Evolutionary conservation across 2,797 vertebrate genomes (phyloP), one percentile per base, ranked within the genome.

Genomic region (Enteromius unitaeniatus): DNA sequence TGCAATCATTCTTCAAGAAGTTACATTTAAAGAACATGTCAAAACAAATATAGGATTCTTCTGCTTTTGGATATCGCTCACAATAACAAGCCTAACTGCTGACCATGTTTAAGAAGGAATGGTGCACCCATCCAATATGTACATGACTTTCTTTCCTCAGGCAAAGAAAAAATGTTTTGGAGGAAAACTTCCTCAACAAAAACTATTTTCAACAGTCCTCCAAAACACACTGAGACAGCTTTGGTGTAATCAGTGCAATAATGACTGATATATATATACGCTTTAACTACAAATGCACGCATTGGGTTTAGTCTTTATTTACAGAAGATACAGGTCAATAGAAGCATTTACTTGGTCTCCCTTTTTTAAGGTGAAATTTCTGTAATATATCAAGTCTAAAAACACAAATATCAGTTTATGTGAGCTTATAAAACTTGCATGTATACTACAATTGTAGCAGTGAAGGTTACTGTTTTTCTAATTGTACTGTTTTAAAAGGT

Each of bases 11-110:
- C 88, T 97, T 99, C 81, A 95, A 94, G 82, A 98, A 97, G 88
- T 95, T 98, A 68, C 97, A 98, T 92, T 96, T 94, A 5, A 91
- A 96, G 87, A 94, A 97, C 89, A 97, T 97, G 96, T 97, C 96
- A 51, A 97, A 96, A 75, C 94, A 94, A 83, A 98, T 99, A 91
- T 99, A 88, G 92, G 62, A 6, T 0, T 17, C 37, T 75, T 62
- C 6, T 26, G 45, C 26, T 58, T 26, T 64, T 37, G 19, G 21
- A 23, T 23, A n/a, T 21, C 26, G 11, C 28, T 19, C 31, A 68
- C 9, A 62, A 45, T 26, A 19, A 28, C 14, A 9, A 26, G 47
- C 14, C 15, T 26, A 8, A 28, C 1, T 51, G 26, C 26, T 68
- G 31, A 65, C 62, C 17, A 13, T 67, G 64, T 67, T 15, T 45